Evolutionary conservation across 2,113 vertebrate species (phyloP).

Genomic region (Dinomys branickii): DNA sequence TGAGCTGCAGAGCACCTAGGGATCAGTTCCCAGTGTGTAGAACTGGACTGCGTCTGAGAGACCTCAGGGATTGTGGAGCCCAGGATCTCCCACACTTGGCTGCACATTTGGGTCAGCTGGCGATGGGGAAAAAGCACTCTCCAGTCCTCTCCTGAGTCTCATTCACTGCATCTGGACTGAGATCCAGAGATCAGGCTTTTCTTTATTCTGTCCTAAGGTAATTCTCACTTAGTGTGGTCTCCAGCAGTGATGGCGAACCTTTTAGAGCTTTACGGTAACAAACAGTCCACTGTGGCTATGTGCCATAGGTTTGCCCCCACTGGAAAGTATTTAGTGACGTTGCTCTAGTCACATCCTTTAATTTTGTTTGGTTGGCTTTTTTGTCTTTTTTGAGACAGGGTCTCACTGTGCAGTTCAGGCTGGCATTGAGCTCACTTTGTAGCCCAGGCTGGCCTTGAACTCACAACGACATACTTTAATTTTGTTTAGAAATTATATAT

Average conservation of each 20-base stretch:
- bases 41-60: not conserved
- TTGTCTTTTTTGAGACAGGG: too few relatives aligned
- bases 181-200: not conserved
- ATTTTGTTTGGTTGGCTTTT: too few relatives aligned
- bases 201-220: not conserved
- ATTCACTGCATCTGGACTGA: not conserved
- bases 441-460: too few relatives aligned
- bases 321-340: not conserved
- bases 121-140: not conserved
- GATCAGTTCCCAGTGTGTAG: not conserved
- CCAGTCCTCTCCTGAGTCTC: not conserved
- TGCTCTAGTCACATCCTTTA: conserved; percentile 2
- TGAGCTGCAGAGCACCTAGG: not conserved
- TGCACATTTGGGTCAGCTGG: not conserved
- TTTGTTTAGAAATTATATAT: conserved; percentile 46
- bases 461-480: not conserved
- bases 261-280: not conserved
- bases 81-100: not conserved
- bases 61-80: not conserved
- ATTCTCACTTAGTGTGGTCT: not conserved
- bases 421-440: too few relatives aligned
- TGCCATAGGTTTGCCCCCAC: not conserved
- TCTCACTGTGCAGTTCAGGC: too few relatives aligned
- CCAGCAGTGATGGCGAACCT: not conserved
- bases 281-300: not conserved